These are phyloP conservation scores for Pristionchus pacificus DNA, from an alignment of 1,140 invertebrate genomes.

Conservation along the genomic window DNA sequence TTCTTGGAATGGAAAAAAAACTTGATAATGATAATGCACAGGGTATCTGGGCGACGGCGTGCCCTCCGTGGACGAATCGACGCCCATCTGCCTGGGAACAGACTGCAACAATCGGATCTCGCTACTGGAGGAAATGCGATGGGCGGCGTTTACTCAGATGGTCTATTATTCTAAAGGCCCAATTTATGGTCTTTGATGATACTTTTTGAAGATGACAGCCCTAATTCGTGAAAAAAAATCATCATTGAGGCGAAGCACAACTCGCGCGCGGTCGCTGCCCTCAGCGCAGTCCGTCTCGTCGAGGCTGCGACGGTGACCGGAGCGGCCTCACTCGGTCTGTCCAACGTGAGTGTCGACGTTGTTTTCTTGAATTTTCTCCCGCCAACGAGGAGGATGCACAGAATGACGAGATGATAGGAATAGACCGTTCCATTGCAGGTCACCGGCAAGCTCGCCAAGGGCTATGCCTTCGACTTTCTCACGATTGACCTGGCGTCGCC, in stretches of 20 bases:
- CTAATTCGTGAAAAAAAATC: background rate
- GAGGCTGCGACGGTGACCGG: constrained; percentile 43
- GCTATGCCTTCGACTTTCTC: constrained; percentile 34
- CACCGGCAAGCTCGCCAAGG: background rate
- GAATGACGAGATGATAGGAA: too few species aligned
- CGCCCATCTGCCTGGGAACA: constrained; percentile 49
- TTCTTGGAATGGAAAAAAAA: too few species aligned
- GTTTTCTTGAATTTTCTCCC: constrained; percentile 12
- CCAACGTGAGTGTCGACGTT: constrained; percentile 33
- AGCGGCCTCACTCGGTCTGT: constrained; percentile 43
- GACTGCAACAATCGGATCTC: constrained; percentile 54
- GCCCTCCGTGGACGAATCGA: constrained; percentile 37
- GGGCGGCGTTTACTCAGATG: constrained; percentile 54
- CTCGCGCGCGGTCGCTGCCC: constrained; percentile 37
- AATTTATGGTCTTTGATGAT: background rate
- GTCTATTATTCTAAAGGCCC: constrained; percentile 19
- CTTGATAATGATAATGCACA: too few species aligned
- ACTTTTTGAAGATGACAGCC: constrained; percentile 13
- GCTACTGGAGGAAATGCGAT: constrained; percentile 53
- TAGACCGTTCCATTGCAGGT: too few species aligned
- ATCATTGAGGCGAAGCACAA: constrained; percentile 46
- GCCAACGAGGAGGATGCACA: too few species aligned
- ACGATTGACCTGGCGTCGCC: constrained; percentile 31
- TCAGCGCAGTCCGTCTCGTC: constrained; percentile 44
- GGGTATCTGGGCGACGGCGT: constrained; percentile 53